Percentiles rank a stretch among this genome's conserved stretches.
phyloP scores from a whole-genome alignment of 2,113 vertebrate species.

The Hyperoodon ampullatus region DNA sequence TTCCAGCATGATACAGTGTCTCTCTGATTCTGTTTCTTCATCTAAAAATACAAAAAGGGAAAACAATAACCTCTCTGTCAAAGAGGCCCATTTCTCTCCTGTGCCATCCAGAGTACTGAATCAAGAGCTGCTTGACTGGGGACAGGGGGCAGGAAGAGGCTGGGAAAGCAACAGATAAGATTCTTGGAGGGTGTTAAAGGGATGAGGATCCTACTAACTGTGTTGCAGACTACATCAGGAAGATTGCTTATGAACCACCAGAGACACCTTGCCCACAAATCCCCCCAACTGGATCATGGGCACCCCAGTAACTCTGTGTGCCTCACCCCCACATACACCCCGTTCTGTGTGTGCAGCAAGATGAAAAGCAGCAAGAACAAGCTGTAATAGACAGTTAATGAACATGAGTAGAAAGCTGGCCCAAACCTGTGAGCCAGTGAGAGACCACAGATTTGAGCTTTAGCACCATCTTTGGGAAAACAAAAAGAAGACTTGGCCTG shows the following conservation, averaged over 20 bases:
- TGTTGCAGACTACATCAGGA: not conserved
- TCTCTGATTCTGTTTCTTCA: not conserved
- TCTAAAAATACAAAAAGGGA: not conserved
- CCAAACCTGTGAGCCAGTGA: not conserved
- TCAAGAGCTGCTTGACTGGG: not conserved
- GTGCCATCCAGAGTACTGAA: not conserved
- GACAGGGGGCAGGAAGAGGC: not conserved
- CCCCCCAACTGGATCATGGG: not conserved
- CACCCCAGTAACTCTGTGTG: not conserved
- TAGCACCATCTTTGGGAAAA: not conserved
- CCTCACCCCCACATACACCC: not conserved
- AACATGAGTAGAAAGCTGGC: not conserved
- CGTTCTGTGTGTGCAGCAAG: not conserved
- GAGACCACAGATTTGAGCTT: not conserved
- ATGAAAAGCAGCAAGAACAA: not conserved
- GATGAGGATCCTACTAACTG: not conserved
- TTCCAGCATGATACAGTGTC: not conserved
- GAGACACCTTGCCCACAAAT: not conserved
- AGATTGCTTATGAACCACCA: not conserved
- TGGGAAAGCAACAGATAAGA: not conserved
- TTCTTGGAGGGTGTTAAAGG: not conserved
- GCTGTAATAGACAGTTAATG: not conserved
- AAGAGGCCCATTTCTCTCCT: not conserved
- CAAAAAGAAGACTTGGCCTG: not conserved
- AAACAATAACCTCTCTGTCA: not conserved